A percentile compares a stretch with the other conserved stretches of the same genome.
Evolutionary conservation across 2,113 vertebrate genomes (phyloP).

Genomic region (Phainopepla nitens): DNA sequence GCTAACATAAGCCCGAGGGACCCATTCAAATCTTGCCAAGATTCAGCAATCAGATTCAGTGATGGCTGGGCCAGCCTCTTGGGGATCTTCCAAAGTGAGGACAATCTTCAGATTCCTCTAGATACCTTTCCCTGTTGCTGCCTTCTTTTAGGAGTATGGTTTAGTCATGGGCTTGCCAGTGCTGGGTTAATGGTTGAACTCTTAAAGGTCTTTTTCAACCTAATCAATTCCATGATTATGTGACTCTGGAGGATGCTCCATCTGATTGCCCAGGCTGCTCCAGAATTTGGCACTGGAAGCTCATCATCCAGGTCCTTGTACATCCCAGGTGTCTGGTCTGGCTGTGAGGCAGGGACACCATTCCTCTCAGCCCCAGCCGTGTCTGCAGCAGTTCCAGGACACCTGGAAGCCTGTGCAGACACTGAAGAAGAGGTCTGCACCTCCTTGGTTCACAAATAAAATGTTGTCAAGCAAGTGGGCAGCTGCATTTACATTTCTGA

Average conservation of each 20-base stretch:
- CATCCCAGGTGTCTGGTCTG: fast-evolving
- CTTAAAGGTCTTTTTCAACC: neutral
- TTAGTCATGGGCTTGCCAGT: neutral
- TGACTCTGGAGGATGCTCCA: neutral
- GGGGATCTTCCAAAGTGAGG: neutral
- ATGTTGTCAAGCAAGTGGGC: neutral
- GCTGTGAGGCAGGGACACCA: neutral
- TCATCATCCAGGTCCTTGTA: neutral
- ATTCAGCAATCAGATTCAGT: neutral
- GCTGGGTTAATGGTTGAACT: neutral
- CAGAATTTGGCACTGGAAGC: neutral
- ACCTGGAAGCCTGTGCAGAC: neutral
- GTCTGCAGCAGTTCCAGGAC: neutral
- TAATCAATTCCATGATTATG: neutral
- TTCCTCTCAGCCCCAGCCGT: neutral
- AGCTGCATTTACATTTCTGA: neutral
- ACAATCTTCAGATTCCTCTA: neutral
- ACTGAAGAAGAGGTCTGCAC: neutral
- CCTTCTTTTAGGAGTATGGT: neutral
- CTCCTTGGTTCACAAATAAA: fast-evolving
- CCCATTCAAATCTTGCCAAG: neutral
- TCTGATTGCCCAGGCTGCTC: neutral
- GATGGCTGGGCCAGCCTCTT: neutral
- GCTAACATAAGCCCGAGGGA: neutral
- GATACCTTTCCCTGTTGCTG: neutral